Evolutionary conservation across 2,797 vertebrate genomes (phyloP).

Genomic region (Spizella passerina): DNA sequence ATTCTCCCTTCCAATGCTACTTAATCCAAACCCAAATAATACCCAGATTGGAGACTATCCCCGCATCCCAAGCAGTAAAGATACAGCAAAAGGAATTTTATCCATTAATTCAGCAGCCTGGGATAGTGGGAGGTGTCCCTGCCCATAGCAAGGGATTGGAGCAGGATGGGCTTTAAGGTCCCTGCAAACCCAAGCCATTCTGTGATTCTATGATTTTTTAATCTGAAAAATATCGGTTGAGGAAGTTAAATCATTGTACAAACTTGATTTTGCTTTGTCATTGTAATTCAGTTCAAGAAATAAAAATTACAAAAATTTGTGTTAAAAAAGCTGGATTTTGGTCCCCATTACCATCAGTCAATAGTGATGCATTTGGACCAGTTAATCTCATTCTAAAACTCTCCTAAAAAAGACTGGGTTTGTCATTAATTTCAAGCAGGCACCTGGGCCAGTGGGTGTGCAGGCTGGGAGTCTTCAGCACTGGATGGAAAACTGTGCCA

Average conservation of each 20-base stretch:
- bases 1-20: not conserved
- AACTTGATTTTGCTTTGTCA: not conserved
- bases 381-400: not conserved
- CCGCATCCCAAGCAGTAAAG: not conserved
- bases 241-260: not conserved
- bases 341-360: accelerated
- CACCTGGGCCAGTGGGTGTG: not conserved
- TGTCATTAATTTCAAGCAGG: not conserved
- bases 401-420: not conserved
- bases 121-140: not conserved
- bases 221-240: not conserved
- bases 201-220: no score
- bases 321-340: not conserved
- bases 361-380: not conserved
- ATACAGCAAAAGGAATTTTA: not conserved
- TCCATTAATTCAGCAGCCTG: not conserved
- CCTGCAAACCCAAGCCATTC: not conserved
- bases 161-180: not conserved
- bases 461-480: not conserved
- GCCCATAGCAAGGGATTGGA: not conserved
- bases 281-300: not conserved
- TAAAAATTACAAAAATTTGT: not conserved
- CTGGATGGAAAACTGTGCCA: not conserved
- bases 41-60: accelerated
- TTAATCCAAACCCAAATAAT: not conserved